phyloP scores from a whole-genome alignment of 2,113 vertebrate species.

The Microcebus lehilahytsara region DNA sequence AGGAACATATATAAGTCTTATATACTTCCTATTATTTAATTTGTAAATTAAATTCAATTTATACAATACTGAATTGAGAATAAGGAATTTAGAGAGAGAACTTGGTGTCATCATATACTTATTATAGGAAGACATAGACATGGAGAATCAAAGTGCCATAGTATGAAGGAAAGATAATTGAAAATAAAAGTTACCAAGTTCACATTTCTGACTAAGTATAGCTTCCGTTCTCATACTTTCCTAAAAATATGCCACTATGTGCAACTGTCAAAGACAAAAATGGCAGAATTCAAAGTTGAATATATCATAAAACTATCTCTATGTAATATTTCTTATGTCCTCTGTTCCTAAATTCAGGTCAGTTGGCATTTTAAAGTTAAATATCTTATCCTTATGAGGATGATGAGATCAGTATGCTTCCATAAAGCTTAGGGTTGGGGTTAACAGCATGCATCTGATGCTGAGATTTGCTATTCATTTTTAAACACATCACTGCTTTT shows the following conservation, averaged over 20 bases:
- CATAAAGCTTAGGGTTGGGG: not conserved
- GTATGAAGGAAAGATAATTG: not conserved
- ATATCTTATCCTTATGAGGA: not conserved
- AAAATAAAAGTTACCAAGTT: not conserved
- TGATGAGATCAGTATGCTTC: not conserved
- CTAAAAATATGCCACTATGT: not conserved
- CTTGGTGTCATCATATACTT: not conserved
- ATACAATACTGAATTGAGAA: not conserved
- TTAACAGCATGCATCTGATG: not conserved
- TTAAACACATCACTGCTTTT: constrained; percentile 57
- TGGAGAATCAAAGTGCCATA: not conserved
- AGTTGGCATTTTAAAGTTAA: not conserved
- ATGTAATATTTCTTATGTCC: not conserved
- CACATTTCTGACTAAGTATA: not conserved
- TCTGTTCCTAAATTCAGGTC: constrained; percentile 11
- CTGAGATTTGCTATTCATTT: constrained; percentile 51
- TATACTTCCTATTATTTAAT: not conserved
- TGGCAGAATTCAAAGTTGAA: not conserved
- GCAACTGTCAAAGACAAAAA: not conserved
- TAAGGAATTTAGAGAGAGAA: not conserved
- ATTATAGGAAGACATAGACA: not conserved
- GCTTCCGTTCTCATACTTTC: not conserved
- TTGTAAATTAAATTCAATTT: not conserved
- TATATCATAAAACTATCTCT: not conserved
- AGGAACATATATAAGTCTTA: not conserved